A percentile compares a stretch with the other conserved stretches of the same genome.
These are phyloP conservation scores for Cercopithecus mona DNA, from an alignment of 2,113 vertebrate genomes.

Conservation along the genomic window DNA sequence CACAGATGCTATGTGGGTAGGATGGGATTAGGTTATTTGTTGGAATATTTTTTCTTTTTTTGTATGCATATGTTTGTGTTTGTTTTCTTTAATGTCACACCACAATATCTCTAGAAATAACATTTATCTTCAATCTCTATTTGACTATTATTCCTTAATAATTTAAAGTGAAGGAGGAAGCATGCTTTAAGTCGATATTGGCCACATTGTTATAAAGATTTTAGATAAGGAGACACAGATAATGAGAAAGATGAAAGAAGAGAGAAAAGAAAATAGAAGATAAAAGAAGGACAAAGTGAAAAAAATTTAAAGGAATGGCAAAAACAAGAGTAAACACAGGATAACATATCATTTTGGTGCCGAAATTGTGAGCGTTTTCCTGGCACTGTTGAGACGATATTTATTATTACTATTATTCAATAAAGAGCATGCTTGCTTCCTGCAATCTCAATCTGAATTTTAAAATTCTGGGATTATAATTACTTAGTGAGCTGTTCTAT, in stretches of 20 bases:
- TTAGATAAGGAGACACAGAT: neutral
- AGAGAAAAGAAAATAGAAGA: neutral
- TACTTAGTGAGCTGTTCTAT: neutral
- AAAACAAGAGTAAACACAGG: neutral
- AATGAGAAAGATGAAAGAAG: neutral
- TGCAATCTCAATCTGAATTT: neutral
- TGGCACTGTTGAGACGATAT: neutral
- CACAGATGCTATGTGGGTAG: neutral
- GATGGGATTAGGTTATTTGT: neutral
- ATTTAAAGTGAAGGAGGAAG: neutral
- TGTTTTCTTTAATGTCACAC: neutral
- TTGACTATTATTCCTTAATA: neutral
- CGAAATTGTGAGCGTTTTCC: neutral
- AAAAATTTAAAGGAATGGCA: neutral
- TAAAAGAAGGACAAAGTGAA: neutral
- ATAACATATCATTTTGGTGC: neutral
- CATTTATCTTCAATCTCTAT: neutral
- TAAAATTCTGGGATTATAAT: neutral
- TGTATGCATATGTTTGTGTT: neutral
- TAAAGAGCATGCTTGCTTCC: neutral
- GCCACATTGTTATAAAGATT: neutral
- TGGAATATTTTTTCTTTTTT: neutral
- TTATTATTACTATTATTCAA: neutral
- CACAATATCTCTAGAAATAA: neutral
- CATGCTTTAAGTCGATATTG: neutral